Evolutionary conservation across 1,140 invertebrate genomes (phyloP).

Genomic region (Aricia agestis): DNA sequence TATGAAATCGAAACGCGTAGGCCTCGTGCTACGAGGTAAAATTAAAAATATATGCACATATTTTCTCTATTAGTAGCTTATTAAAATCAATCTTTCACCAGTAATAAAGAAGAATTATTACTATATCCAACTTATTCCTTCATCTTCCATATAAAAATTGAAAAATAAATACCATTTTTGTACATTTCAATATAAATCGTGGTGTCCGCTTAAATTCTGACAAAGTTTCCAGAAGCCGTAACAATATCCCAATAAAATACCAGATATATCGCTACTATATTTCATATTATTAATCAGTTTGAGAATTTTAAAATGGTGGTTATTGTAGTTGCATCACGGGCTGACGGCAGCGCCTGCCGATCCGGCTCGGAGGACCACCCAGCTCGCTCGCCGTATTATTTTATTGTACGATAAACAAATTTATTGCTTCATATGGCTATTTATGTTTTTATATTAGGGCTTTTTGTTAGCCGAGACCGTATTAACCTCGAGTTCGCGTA

Average conservation of each 20-base stretch:
- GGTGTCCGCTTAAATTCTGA: not conserved
- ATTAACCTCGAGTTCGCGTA: conserved; percentile 41
- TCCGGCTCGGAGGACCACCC: conserved; percentile 53
- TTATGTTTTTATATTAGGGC: conserved; percentile 71
- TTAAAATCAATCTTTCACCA: too few species aligned
- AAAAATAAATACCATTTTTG: not conserved
- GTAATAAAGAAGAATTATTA: too few species aligned
- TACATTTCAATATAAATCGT: not conserved
- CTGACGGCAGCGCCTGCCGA: conserved; percentile 35
- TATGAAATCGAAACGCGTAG: not conserved
- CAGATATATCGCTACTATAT: not conserved
- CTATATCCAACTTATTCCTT: too few species aligned
- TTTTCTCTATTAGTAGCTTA: too few species aligned
- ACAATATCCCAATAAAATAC: conserved; percentile 1
- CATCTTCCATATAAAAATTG: not conserved
- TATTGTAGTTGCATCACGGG: conserved; percentile 25
- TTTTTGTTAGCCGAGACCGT: conserved; percentile 55
- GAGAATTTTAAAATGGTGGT: not conserved
- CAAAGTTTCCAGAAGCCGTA: not conserved
- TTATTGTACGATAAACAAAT: conserved; percentile 75
- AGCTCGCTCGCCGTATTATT: conserved; percentile 67
- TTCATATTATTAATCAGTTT: conserved; percentile 4
- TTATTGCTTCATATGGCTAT: conserved; percentile 72
- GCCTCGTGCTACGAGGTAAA: too few species aligned
- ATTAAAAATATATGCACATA: too few species aligned